Base-by-base conservation (phyloP, 2,888 invertebrate genomes). In the Electrophaes corylata region DNA sequence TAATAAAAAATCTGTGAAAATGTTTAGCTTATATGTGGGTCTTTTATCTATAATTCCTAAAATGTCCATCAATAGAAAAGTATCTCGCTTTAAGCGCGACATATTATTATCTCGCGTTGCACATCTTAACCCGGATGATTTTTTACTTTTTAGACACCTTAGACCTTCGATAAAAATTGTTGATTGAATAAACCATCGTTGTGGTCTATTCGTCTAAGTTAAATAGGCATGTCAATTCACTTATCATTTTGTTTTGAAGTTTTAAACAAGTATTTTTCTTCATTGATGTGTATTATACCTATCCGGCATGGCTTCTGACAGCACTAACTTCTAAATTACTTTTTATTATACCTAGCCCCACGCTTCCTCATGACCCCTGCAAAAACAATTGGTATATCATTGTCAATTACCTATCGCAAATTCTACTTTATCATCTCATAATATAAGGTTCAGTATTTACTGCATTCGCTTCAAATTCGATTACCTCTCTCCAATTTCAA, bases 341-440 rank as follows among this genome's bases (percentile, higher is more conserved):
- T 45, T 16, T n/a, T n/a, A n/a, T n/a, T n/a, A n/a, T 45, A 57
- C 16, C 18, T 48, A 43, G 43, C 50, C 47, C 47, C 39, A 37
- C 37, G 18, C 23, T 40, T 35, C 31, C 12, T 40, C 37, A 40
- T 48, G 59, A 51, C 51, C 53, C 57, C 48, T 5, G 59, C 47
- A n/a, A 59, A 59, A 19, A 48, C 55, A 55, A 64, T 57, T 61
- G 56, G 31, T 47, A 29, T 55, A 47, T 16, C 41, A 39, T 29
- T 51, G 56, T 53, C 57, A 46, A 47, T 44, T 26, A 35, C 4
- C 35, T 16, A 19, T 23, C 10, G 37, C 10, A 47, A 16, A 39
- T 10, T 41, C 14, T 48, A 43, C 50, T 46, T 16, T 50, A 19
- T 35, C 29, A 37, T 26, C 29, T 12, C 3, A 12, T 23, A 14